Evolutionary conservation across 2,888 invertebrate genomes (phyloP), one percentile per base, ranked within the genome.

Genomic region (Nymphalis c-album): DNA sequence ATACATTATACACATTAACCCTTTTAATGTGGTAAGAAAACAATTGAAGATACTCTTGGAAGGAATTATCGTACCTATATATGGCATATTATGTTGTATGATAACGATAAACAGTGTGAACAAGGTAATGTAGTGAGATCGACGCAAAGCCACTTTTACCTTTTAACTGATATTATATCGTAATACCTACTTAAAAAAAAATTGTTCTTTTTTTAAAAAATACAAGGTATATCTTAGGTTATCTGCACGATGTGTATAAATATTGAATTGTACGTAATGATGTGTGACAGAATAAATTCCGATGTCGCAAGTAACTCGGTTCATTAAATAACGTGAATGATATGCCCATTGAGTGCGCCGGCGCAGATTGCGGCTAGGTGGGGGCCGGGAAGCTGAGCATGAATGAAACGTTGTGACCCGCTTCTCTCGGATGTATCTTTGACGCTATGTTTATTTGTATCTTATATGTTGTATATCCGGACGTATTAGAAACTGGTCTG

Each of bases 241-340:
- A 35, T 51, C 61, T 61, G 13, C 13, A 40, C 46, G 20, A 58
- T n/a, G 55, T 57, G 50, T 67, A 55, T 68, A 57, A 57, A 60
- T 35, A 60, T 60, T 45, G 58, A 67, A 63, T 63, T 45, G 51
- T 51, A 59, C 31, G 71, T 63, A 75, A 68, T 72, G 69, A 68
- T 71, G 72, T 74, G 73, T 72, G 71, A 71, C 74, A 73, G 73
- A 72, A 72, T 70, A 70, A 60, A 72, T 69, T 68, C 72, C 71
- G 68, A 72, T 74, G 74, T 73, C 67, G 74, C 70, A 74, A 73
- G 72, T 74, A 71, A 60, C 69, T 75, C 75, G 78, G 74, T 78
- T 76, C 78, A 78, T 78, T 80, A 77, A 78, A 75, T 72, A 72
- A 70, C 74, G 75, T 78, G 77, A 78, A 79, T 79, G 79, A 80